phyloP scores from a whole-genome alignment of 2,113 vertebrate species.

The Oncorhynchus keta region DNA sequence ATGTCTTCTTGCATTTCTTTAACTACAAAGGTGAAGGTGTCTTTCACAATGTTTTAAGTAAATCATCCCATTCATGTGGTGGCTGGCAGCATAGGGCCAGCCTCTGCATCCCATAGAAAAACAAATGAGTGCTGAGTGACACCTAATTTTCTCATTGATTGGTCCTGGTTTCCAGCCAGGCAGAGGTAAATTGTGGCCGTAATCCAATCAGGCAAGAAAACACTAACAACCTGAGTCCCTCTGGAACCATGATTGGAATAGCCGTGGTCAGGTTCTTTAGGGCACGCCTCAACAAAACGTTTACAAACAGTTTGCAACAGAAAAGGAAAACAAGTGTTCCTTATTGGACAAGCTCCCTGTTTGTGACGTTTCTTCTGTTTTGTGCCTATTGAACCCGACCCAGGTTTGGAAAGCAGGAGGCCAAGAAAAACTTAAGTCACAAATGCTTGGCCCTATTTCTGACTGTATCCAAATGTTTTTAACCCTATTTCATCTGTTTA shows the following conservation, averaged over 20 bases:
- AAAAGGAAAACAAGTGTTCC: no score
- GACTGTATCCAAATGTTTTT: not conserved
- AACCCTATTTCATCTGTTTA: conserved; percentile 7
- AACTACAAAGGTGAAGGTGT: no score
- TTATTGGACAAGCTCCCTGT: no score
- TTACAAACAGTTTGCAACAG: no score
- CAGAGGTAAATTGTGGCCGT: conserved; percentile 71
- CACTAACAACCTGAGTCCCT: conserved; percentile 23
- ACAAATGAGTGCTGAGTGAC: conserved; percentile 76
- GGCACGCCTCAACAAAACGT: not conserved
- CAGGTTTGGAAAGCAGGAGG: not conserved
- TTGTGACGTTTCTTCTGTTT: no score
- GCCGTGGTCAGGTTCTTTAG: not conserved
- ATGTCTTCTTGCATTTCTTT: conserved; percentile 12
- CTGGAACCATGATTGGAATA: conserved; percentile 46
- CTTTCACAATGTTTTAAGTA: conserved; percentile 29
- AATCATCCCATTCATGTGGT: conserved; percentile 56
- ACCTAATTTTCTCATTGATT: conserved; percentile 80
- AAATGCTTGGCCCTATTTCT: conserved; percentile 1
- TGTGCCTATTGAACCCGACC: no score
- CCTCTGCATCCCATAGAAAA: conserved; percentile 67
- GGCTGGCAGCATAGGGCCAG: conserved; percentile 42
- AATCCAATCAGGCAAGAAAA: conserved; percentile 50
- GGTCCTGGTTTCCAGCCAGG: conserved; percentile 63
- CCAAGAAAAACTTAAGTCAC: conserved; percentile 2